Evolutionary conservation across 2,888 invertebrate genomes (phyloP).

Genomic region (Sminthurinus aureus): DNA sequence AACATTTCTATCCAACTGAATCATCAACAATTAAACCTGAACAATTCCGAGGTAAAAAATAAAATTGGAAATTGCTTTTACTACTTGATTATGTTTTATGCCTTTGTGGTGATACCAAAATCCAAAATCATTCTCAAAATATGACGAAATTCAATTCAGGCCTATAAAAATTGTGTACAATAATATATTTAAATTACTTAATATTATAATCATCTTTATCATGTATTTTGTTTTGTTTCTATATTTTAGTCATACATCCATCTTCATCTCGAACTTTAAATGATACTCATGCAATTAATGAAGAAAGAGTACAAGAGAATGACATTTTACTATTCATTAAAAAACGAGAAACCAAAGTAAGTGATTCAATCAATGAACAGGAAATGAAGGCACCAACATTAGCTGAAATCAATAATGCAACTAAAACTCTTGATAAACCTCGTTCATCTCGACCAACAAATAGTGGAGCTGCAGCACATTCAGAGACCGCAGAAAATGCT

Average conservation of each 20-base stretch:
- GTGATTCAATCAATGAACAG: constrained; percentile 60
- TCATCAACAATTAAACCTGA: constrained; percentile 62
- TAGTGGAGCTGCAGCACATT: background rate
- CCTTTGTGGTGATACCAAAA: constrained; percentile 7
- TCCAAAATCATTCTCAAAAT: background rate
- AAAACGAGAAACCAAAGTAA: constrained; percentile 31
- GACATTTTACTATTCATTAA: constrained; percentile 60
- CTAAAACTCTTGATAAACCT: constrained; percentile 62
- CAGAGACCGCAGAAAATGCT: constrained; percentile 63
- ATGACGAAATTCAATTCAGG: background rate
- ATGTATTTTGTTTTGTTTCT: no score
- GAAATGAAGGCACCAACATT: constrained; percentile 65
- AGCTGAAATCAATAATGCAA: constrained; percentile 65
- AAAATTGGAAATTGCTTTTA: background rate
- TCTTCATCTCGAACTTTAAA: constrained; percentile 62
- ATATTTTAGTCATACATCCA: constrained; percentile 61
- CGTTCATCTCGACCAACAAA: constrained; percentile 37
- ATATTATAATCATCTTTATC: background rate
- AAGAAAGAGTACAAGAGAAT: constrained; percentile 62
- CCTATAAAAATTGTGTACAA: background rate
- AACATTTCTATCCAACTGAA: constrained; percentile 62
- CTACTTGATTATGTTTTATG: background rate
- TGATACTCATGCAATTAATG: constrained; percentile 62
- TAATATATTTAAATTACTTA: no score
- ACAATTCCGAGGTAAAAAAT: constrained; percentile 60